Evolutionary conservation across 2,888 invertebrate species (phyloP), one percentile per base, ranked within the genome.

Genomic region (Tenthredo distinguenda): DNA sequence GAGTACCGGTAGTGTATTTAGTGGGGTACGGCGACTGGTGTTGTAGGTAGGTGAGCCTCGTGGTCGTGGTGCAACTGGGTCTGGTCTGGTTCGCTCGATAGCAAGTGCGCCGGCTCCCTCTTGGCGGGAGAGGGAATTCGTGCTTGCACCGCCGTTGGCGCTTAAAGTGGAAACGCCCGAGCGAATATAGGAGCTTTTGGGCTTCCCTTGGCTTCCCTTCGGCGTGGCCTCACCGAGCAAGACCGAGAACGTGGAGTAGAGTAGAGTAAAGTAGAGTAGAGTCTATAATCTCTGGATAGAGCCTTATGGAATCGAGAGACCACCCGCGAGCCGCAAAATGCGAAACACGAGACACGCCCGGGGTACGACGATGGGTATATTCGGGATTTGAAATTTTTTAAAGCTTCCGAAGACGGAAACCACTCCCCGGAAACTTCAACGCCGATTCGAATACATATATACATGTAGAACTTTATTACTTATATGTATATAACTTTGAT

Each of bases 141-240:
- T 90, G 90, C 91, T 92, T 91, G 91, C 91, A 90, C 89, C 90
- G 90, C 91, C 89, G 92, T 90, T 91, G 89, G 77, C 79, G 91
- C 91, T 93, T 93, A 92, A 93, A 93, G 93, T 90, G 92, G 92
- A 93, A 81, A 81, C 81, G 81, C 81, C 81, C 81, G 81, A 81
- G 40, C 58, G 50, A 62, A 40, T 31, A 26, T 6, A 47, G 55
- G 21, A 55, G 77, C 77, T 58, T 81, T 37, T 40, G 81, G 81
- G 58, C 37, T 62, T 58, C 43, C 72, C 72, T 74, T 74, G 72
- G 72, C 72, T 74, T 74, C 72, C 72, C 40, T 74, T 74, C 43
- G 31, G 34, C 65, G 31, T 34, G 6, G 68, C 26, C 68, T 15
- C 62, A 62, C 62, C 62, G 26, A 31, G 26, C 58, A 58, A 62